Conservation (phyloP, 2,113 vertebrate species). For the Myanophis thanlyinensis region DNA sequence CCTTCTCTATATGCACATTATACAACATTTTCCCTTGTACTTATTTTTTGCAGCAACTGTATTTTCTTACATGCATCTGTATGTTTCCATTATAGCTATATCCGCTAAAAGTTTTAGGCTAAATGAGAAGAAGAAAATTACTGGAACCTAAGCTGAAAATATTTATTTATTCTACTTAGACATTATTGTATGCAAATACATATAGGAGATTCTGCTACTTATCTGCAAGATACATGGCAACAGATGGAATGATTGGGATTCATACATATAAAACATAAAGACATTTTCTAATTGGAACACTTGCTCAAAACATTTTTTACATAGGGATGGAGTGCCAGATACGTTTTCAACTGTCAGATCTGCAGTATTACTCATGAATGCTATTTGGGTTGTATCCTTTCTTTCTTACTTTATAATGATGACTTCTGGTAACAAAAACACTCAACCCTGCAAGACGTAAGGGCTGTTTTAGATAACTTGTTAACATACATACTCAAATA, state of each 20-base stretch:
- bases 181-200: neutral
- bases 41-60: neutral
- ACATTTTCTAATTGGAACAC: neutral
- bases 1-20: neutral
- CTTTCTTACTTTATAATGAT: neutral
- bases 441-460: neutral
- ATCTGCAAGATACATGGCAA: neutral
- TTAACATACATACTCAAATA: neutral
- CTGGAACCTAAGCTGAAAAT: neutral
- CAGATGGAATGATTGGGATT: neutral
- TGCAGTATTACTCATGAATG: neutral
- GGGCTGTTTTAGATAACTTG: neutral
- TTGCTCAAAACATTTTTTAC: neutral
- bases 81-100: neutral
- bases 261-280: neutral
- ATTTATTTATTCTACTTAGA: neutral
- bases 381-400: neutral
- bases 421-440: neutral
- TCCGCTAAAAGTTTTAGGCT: neutral
- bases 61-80: neutral
- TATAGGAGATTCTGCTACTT: neutral
- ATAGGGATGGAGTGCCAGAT: neutral
- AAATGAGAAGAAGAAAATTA: neutral
- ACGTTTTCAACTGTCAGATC: neutral
- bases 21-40: neutral